Percentiles rank a stretch among this genome's conserved stretches.
Evolutionary conservation across 2,113 vertebrate genomes (phyloP).

Genomic region (Boleophthalmus pectinirostris): DNA sequence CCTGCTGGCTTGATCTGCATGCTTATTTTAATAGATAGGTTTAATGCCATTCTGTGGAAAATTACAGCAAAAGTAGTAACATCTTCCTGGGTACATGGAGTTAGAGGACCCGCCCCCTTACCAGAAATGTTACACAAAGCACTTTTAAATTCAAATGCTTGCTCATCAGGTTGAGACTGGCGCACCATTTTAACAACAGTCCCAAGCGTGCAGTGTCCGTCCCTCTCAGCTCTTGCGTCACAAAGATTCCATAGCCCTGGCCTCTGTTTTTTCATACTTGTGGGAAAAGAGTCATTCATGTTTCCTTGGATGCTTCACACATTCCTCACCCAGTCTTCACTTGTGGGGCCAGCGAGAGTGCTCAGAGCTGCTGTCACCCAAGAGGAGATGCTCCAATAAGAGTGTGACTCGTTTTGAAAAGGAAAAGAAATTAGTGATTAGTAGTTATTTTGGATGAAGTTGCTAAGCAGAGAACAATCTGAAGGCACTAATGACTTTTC

Average conservation of each 20-base stretch:
- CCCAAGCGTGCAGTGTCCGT: conserved; percentile 56
- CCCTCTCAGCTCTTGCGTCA: conserved; percentile 74
- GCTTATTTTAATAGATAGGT: no score
- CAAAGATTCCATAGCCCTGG: conserved; percentile 75
- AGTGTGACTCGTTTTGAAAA: conserved; percentile 65
- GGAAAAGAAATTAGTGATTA: conserved; percentile 44
- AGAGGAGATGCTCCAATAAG: conserved; percentile 61
- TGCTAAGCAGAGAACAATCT: conserved; percentile 62
- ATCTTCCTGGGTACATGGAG: no score
- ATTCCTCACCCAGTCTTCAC: conserved; percentile 85
- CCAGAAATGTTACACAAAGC: no score
- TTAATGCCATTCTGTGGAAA: no score
- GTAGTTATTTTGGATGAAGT: conserved; percentile 64
- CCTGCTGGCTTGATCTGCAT: no score
- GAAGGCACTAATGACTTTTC: conserved; percentile 74
- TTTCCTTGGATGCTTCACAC: conserved; percentile 86
- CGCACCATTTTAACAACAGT: conserved; percentile 63
- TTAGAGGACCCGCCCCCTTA: no score
- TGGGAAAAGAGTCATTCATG: conserved; percentile 92
- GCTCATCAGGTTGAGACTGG: conserved; percentile 39
- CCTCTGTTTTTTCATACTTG: conserved; percentile 83
- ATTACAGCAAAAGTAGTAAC: no score
- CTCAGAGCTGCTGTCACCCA: conserved; percentile 57
- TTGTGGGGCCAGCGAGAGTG: conserved; percentile 71
- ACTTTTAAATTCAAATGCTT: conserved; percentile 46